Conservation (phyloP, 2,888 invertebrate genomes). For the Boloria selene region DNA sequence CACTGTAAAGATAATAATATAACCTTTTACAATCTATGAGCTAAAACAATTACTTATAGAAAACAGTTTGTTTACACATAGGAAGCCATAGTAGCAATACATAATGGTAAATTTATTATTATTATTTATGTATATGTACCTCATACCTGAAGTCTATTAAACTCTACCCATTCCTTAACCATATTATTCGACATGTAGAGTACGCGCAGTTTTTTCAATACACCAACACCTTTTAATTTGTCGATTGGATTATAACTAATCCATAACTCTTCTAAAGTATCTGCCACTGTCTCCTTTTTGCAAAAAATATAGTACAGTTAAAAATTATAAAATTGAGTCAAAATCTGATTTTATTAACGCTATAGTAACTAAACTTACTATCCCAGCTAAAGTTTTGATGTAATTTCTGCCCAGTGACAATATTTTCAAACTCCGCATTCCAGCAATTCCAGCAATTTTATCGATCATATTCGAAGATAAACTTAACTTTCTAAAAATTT, state of each 20-base stretch:
- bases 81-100: background rate
- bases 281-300: slow-evolving; percentile 89
- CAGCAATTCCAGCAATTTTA: slow-evolving; percentile 92
- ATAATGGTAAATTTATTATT: background rate
- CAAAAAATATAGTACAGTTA: background rate
- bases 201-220: slow-evolving; percentile 90
- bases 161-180: slow-evolving; percentile 94
- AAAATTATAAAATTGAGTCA: too few relatives aligned
- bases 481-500: slow-evolving; percentile 87
- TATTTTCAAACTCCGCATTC: slow-evolving; percentile 90
- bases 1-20: too few relatives aligned
- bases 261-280: slow-evolving; percentile 95
- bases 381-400: slow-evolving; percentile 92
- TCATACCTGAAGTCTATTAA: slow-evolving; percentile 79
- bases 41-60: too few relatives aligned
- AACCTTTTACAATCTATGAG: too few relatives aligned
- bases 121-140: slow-evolving; percentile 48
- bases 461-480: slow-evolving; percentile 97
- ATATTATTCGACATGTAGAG: slow-evolving; percentile 90
- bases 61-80: background rate
- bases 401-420: slow-evolving; percentile 93
- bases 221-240: slow-evolving; percentile 92
- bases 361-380: slow-evolving; percentile 73
- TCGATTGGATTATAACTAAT: slow-evolving; percentile 96
- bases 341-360: background rate